These are phyloP conservation scores for Tragelaphus scriptus DNA, from an alignment of 2,113 vertebrate genomes.

Conservation along the genomic window DNA sequence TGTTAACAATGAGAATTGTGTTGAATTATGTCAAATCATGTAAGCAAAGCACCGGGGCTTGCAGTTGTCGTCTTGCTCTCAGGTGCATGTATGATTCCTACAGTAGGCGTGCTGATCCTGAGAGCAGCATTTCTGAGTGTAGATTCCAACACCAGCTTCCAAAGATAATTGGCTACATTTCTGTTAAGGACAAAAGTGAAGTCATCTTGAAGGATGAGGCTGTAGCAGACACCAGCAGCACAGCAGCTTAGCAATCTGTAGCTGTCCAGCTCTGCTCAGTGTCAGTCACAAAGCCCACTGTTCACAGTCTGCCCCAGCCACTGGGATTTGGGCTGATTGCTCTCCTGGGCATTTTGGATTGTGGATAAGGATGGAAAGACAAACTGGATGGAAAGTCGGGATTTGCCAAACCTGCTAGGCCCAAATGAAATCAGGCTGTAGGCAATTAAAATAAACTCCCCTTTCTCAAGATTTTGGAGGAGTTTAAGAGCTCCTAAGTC, in stretches of 20 bases:
- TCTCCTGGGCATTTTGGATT: conserved; percentile 37
- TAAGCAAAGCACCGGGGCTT: background rate
- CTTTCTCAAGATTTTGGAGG: conserved; percentile 11
- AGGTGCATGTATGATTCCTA: background rate
- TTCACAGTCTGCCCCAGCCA: background rate
- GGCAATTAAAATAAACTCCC: conserved; percentile 25
- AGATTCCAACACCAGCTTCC: background rate
- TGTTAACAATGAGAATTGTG: background rate
- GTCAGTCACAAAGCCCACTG: background rate
- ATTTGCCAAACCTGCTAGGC: background rate
- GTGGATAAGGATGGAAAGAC: conserved; percentile 24
- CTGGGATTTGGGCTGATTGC: background rate
- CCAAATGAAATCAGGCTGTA: conserved; percentile 24
- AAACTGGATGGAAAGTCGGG: background rate
- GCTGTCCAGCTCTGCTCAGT: background rate
- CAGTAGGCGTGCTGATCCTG: background rate
- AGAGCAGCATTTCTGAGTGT: background rate
- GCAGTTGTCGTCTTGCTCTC: background rate
- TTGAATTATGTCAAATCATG: background rate
- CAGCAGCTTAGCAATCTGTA: background rate
- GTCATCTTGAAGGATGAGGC: background rate
- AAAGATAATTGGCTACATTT: background rate
- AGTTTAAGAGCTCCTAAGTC: conserved; percentile 16
- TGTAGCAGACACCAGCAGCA: background rate
- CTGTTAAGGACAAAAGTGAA: background rate